Evolutionary conservation across 1,140 invertebrate species (phyloP), one percentile per base, ranked within the genome.

Genomic region (Leptinotarsa undecemlineata): DNA sequence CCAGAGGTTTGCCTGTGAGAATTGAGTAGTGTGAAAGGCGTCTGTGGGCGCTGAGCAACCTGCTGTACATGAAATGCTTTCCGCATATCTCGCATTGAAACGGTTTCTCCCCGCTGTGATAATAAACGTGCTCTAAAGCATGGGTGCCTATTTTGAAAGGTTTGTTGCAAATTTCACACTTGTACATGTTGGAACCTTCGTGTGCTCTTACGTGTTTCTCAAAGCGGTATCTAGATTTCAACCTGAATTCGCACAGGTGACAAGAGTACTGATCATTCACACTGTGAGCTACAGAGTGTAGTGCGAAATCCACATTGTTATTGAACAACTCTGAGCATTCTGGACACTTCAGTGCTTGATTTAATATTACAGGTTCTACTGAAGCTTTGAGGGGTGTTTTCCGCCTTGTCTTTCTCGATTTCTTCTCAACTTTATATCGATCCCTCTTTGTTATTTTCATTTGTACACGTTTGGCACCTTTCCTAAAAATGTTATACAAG

Each of bases 61-160:
- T 21, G 19, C 48, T 61, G 20, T 60, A 71, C 69, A 71, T 71
- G 23, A 71, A 71, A 8, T 48, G 51, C 86, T 96, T 95, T 17
- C 90, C 90, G 84, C 94, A 95, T 42, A 93, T 90, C 78, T 91
- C 89, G 84, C 91, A 92, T 0, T 90, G 66, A 17, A 88, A 88
- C 51, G 76, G 79, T 81, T 81, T 57, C 82, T 68, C 3, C 79
- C 83, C 5, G 82, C 80, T n/a, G 81, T 81, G 19, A 82, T 82
- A 20, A 81, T 84, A 71, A 81, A 84, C 67, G 70, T 82, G 82
- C 61, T 83, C 81, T 14, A 78, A 68, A 11, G 85, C 86, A 82
- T 86, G 86, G 0, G 86, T 87, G 68, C 82, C 84, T 2, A 86
- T 84, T 70, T 85, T 83, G 73, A 88, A 88, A 26, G 85, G 82